Base-by-base conservation (phyloP, 64 coral and sea anemone genomes). In the Pocillopora damicornis region DNA sequence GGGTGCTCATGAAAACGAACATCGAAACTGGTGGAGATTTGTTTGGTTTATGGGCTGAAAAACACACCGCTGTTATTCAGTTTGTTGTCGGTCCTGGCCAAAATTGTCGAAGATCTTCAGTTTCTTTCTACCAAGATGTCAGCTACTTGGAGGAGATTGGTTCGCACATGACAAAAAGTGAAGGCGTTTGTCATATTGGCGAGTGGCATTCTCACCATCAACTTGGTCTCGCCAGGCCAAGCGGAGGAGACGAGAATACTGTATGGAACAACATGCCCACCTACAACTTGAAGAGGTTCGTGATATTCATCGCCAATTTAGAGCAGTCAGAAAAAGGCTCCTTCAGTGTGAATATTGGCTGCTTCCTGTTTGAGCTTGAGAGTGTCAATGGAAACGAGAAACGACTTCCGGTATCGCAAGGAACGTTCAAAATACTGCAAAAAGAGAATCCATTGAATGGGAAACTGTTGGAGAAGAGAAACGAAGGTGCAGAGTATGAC, bases 121-220 rank as follows among this genome's bases (percentile, higher is more conserved):
- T 15, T 16, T 65, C 71, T 76, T 90, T 90, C n/a, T 90, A 90
- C 36, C 89, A 90, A 77, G 89, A 90, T 64, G 25, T 90, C 2
- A 25, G 25, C 9, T 90, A 90, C 38, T 59, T 90, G 57, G 73
- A 20, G 22, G 61, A 51, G 63, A 80, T 90, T 35, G 89, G 89
- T 16, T 56, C 17, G 26, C 20, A 83, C 9, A 38, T 90, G 35
- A 90, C 89, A 0, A 6, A 64, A 22, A 36, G 76, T 10, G 80
- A 90, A 63, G 81, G 80, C 14, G 58, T 90, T 76, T 81, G 89
- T 3, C 89, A 90, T 73, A 90, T 90, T 20, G 89, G 89, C 20
- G 89, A 90, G 56, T 90, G 89, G 89, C 89, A 90, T 81, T 90
- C 89, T 2, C 89, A 90, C 15, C 89, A 90, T 56, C 89, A 90